Evolutionary conservation across 2,888 invertebrate genomes (phyloP), one percentile per base, ranked within the genome.

Genomic region (Bellardia pandia): DNA sequence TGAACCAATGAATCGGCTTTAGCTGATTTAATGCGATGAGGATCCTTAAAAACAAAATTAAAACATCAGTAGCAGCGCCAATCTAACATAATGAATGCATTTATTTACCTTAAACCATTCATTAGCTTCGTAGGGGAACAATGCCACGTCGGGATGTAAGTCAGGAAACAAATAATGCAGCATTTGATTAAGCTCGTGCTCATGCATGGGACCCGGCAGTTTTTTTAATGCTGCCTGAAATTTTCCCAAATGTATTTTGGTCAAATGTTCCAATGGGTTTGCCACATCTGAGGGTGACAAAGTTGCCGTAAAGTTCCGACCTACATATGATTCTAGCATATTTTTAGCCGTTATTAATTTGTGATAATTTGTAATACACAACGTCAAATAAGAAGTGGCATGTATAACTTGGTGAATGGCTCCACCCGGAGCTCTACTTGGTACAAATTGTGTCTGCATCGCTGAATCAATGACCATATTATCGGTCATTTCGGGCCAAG

Each of bases 111-210:
- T 94, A 60, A 94, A 92, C 88, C 94, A 94, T 3, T 68, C 92
- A 60, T 93, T 92, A 60, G 94, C 93, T 60, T 94, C 93, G 91
- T 96, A 96, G 3, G 94, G 94, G 92, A 94, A 95, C 68, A 93
- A 93, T 0, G 91, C 91, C 42, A 90, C 79, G 85, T 95, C 94
- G 81, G 96, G 95, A 89, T 97, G 96, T 80, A 98, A 97, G 95
- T 98, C 98, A 76, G 98, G 98, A 92, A 98, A 98, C 37, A 98
- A 94, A 93, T 96, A 98, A 91, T 96, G 96, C 72, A 98, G 92
- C 89, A 98, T 95, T 60, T 96, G 95, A 92, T 96, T 96, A 53
- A 98, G 93, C 88, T 96, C 94, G 45, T 96, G 96, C 90, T 96
- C 96, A 14, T 96, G 94, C 90, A 98, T 96, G 0, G 98, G 98